Conservation (phyloP, 2,888 invertebrate species). For the Drosophila parthenogenetica region DNA sequence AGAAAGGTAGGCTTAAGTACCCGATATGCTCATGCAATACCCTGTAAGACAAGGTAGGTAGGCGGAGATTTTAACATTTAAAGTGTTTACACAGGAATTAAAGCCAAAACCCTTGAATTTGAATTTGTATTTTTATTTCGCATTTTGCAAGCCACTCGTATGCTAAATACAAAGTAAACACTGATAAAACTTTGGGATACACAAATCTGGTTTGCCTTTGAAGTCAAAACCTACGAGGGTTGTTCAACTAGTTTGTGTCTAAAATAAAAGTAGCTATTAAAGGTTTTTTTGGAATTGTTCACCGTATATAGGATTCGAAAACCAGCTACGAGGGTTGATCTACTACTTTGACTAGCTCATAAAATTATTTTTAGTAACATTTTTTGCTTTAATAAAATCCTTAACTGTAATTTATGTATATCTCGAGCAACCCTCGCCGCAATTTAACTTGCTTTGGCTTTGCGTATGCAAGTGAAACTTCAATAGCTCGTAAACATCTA, state of each 20-base stretch:
- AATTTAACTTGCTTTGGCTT: neutral
- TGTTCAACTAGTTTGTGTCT: no score
- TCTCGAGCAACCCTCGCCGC: conserved; percentile 1
- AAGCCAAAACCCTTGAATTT: conserved; percentile 62
- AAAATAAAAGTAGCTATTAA: no score
- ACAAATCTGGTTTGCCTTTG: conserved; percentile 36
- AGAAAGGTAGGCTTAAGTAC: conserved; percentile 55
- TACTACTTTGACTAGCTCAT: neutral
- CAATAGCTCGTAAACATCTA: conserved; percentile 22
- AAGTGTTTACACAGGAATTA: conserved; percentile 79
- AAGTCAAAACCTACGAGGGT: conserved; percentile 27
- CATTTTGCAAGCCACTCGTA: conserved; percentile 44
- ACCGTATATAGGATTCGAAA: no score
- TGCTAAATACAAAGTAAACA: conserved; percentile 70
- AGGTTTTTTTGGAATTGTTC: no score
- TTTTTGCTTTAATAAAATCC: no score
- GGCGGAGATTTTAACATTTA: conserved; percentile 50
- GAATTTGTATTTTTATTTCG: conserved; percentile 32
- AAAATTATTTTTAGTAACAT: no score
- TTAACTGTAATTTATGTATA: neutral
- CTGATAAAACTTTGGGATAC: conserved; percentile 44
- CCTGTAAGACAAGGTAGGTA: conserved; percentile 2
- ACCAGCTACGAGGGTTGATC: conserved; percentile 26
- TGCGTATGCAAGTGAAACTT: conserved; percentile 23
- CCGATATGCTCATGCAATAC: conserved; percentile 41